Evolutionary conservation across 2,113 vertebrate genomes (phyloP), one percentile per base, ranked within the genome.

Genomic region (Caranx melampygus): DNA sequence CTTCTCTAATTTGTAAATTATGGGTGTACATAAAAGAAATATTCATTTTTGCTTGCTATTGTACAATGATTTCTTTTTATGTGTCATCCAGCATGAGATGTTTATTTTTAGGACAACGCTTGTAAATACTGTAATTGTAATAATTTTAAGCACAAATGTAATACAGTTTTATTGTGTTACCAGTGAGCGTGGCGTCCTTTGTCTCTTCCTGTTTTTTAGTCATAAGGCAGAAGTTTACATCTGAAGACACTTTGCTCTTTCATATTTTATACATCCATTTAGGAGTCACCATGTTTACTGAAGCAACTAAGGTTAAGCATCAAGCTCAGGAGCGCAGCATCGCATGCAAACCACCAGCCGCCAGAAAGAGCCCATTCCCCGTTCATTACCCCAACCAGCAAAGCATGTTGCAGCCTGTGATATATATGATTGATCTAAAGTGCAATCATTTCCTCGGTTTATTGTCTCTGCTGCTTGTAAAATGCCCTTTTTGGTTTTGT

Each of bases 141-240:
- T 96, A 97, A 94, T 96, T 96, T 96, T 95, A 98, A 97, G 96
- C 96, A 98, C 97, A 99, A 98, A 98, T 97, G 97, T 97, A 97
- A 99, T 98, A 99, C 97, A 99, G 96, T 98, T 99, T 97, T 98
- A 98, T 97, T 98, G 97, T 98, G 97, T 99, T 97, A 96, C 95
- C 85, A 91, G 94, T 92, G 95, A 94, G 95, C 92, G 57, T 75
- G 66, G 44, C 71, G 79, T 83, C 70, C 74, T 83, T 79, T 94
- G 33, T 47, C 94, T 75, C 35, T 65, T n/a, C 57, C 2, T 35
- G 18, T 47, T 42, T 52, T 7, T 54, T n/a, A 47, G 34, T 73
- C 33, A 37, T 42, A 52, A 15, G 55, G 20, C 35, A 11, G 31
- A 37, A 4, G 37, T 63, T 76, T 54, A 54, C 55, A 58, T 64